Evolutionary conservation across 2,797 vertebrate genomes (phyloP), one percentile per base, ranked within the genome.

Genomic region (Poecilia picta): DNA sequence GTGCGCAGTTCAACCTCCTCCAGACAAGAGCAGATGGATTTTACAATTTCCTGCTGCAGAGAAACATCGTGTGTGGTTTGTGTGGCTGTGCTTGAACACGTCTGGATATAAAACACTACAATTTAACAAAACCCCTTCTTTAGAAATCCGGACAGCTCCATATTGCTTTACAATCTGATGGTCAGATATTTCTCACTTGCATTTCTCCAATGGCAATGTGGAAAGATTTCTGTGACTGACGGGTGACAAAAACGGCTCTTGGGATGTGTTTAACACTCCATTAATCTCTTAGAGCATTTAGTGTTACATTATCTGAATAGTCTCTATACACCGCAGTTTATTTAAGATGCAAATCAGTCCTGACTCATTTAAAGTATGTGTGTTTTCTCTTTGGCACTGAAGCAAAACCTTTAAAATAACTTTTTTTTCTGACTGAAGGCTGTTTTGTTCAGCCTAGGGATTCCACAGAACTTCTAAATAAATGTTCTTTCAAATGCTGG

Each of bases 401-500:
- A 57, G 55, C 82, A 84, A 90, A 87, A 87, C 82, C 82, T 85
- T 86, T 85, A 79, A 86, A 89, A 88, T 84, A 79, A 75, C 80
- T 70, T 81, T 82, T 79, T 87, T 79, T 87, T 86, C 91, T 88
- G 90, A 87, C 76, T 85, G 80, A 85, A 64, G 74, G 68, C 79
- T 81, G 73, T 87, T 87, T 85, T 76, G 73, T 79, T 89, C 70
- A 78, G 83, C 73, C 74, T 78, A 25, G 76, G 83, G 83, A 80
- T 80, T 91, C 92, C 79, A 88, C 75, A 73, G 79, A 81, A 88
- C 89, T 82, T 78, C 78, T 90, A 72, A 89, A 92, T 94, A 94
- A 95, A 95, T 95, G 94, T 94, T 92, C 66, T 91, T 90, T 87
- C 89, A 94, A 81, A 91, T 88, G 74, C 57, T 71, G 84, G 83